Percentiles rank a stretch among this genome's conserved stretches.
These are phyloP conservation scores for Garra rufa DNA, from an alignment of 2,113 vertebrate genomes.

Conservation along the genomic window DNA sequence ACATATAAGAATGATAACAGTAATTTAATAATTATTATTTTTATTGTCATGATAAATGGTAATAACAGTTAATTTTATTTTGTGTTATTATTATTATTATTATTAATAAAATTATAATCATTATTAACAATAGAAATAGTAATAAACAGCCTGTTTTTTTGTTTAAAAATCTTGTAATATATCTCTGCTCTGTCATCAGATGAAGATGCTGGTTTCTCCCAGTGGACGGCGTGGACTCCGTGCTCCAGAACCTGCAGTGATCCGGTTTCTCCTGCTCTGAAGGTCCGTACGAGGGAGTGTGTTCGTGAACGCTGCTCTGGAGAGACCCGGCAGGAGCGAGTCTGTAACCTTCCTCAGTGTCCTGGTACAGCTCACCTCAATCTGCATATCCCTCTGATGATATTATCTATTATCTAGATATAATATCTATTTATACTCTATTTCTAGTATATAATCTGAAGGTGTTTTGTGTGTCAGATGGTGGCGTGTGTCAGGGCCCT, in stretches of 20 bases:
- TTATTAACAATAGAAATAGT: too few relatives aligned
- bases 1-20: background rate
- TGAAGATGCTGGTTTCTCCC: slow-evolving; percentile 75
- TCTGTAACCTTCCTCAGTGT: slow-evolving; percentile 87
- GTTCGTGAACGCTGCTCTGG: slow-evolving; percentile 73
- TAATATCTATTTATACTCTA: too few relatives aligned
- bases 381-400: background rate
- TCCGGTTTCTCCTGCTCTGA: slow-evolving; percentile 70
- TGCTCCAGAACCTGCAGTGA: slow-evolving; percentile 83
- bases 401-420: background rate
- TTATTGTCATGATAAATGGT: too few relatives aligned
- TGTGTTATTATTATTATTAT: too few relatives aligned
- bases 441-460: background rate
- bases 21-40: too few relatives aligned
- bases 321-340: slow-evolving; percentile 73
- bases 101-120: too few relatives aligned
- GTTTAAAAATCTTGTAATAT: background rate
- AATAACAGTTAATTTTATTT: too few relatives aligned
- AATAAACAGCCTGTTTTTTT: background rate
- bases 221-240: slow-evolving; percentile 81
- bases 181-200: slow-evolving; percentile 56
- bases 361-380: slow-evolving; percentile 68
- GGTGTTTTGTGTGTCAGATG: slow-evolving; percentile 50
- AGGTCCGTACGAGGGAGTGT: slow-evolving; percentile 79
- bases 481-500: slow-evolving; percentile 64